Evolutionary conservation across 2,113 vertebrate genomes (phyloP).

Genomic region (Notarius lentiginosus): DNA sequence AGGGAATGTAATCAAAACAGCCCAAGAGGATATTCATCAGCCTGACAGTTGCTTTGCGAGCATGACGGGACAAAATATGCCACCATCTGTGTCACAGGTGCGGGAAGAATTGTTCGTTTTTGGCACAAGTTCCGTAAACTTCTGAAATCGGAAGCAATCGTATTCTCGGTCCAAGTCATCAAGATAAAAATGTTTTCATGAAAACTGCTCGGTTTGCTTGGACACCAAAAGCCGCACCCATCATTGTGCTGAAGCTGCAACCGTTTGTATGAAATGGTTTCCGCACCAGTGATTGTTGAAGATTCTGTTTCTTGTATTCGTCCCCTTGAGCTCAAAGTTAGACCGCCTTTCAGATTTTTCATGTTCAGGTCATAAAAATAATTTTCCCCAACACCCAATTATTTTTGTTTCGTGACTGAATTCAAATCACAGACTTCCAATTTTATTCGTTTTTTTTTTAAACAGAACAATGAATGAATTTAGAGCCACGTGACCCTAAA

Average conservation of each 20-base stretch:
- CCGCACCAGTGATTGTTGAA: background rate
- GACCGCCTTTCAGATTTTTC: no score
- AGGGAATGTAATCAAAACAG: slow-evolving; percentile 24
- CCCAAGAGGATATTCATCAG: slow-evolving; percentile 31
- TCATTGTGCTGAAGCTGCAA: background rate
- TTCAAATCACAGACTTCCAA: no score
- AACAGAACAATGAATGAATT: no score
- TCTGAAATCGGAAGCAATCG: background rate
- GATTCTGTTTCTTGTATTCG: background rate
- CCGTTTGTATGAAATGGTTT: background rate
- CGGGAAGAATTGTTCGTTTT: slow-evolving; percentile 1
- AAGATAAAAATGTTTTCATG: background rate
- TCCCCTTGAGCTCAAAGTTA: background rate
- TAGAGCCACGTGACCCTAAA: no score
- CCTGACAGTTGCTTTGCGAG: slow-evolving; percentile 33
- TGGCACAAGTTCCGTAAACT: background rate
- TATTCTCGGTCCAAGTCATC: background rate
- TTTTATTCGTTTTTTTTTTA: no score
- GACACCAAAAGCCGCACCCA: background rate
- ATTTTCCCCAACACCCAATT: no score
- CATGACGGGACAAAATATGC: background rate
- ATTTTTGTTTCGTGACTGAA: no score
- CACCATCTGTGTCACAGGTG: slow-evolving; percentile 37
- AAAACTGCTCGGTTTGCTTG: background rate
- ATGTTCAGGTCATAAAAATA: no score